Conservation (phyloP, 2,113 vertebrate genomes). For the Platichthys stellatus region DNA sequence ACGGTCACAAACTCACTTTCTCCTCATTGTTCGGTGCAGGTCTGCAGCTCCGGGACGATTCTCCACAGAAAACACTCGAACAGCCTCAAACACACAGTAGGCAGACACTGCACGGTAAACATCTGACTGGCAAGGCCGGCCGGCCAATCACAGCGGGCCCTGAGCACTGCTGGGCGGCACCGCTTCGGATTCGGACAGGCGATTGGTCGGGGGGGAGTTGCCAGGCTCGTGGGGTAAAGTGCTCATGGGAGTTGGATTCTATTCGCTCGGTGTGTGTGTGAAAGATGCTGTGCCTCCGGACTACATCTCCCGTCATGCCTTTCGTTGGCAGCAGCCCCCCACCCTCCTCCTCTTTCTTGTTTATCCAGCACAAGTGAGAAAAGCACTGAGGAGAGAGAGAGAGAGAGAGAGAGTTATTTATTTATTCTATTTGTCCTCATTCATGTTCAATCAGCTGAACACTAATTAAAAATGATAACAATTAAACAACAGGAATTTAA, state of each 20-base stretch:
- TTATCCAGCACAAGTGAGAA: constrained; percentile 67
- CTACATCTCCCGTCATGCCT: constrained; percentile 67
- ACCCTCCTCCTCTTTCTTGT: constrained; percentile 60
- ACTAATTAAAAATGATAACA: no score
- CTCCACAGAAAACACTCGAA: no score
- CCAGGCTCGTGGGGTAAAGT: not conserved
- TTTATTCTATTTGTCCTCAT: not conserved
- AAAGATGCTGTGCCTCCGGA: not conserved
- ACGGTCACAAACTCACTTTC: constrained; percentile 75
- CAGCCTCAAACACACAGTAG: constrained; percentile 40
- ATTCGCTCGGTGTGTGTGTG: fast-evolving
- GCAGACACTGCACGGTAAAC: constrained; percentile 20
- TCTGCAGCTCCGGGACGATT: constrained; percentile 52
- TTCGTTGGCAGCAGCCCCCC: constrained; percentile 12
- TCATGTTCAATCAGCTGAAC: not conserved
- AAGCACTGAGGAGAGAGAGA: not conserved
- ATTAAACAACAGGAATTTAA: no score
- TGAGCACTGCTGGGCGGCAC: constrained; percentile 12
- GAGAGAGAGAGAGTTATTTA: not conserved
- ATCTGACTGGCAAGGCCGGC: constrained; percentile 52
- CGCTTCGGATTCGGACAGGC: not conserved
- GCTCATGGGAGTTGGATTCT: constrained; percentile 67
- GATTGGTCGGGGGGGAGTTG: constrained; percentile 34
- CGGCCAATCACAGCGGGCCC: constrained; percentile 45
- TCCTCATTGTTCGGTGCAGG: constrained; percentile 71